These are phyloP conservation scores for Penaeus indicus DNA, from an alignment of 1,140 invertebrate genomes.

Conservation along the genomic window DNA sequence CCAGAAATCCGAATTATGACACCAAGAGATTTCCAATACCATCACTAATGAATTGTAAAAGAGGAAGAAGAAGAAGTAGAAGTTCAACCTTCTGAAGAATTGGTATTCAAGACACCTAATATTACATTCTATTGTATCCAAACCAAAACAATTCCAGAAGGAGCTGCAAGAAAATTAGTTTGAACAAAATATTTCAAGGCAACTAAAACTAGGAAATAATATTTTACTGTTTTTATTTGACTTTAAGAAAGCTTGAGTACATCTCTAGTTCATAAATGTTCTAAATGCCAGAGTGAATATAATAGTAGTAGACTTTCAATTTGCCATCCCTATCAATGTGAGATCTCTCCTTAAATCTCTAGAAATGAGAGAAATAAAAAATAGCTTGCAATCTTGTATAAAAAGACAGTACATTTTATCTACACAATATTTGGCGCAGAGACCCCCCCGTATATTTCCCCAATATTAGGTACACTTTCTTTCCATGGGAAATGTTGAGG, in stretches of 20 bases:
- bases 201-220: background rate
- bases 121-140: too few species aligned
- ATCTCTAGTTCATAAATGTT: constrained; percentile 58
- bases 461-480: constrained; percentile 65
- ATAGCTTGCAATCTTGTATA: constrained; percentile 64
- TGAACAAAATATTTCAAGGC: too few species aligned
- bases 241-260: constrained; percentile 62
- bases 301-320: constrained; percentile 63
- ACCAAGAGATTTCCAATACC: too few species aligned
- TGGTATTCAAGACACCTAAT: too few species aligned
- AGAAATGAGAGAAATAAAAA: constrained; percentile 65
- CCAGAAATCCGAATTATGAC: too few species aligned
- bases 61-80: too few species aligned
- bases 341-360: constrained; percentile 65
- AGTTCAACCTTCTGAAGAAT: too few species aligned
- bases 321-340: constrained; percentile 64
- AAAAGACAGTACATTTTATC: constrained; percentile 65
- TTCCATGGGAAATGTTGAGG: constrained; percentile 63
- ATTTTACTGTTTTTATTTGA: constrained; percentile 64
- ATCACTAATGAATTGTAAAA: too few species aligned
- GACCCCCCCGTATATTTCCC: constrained; percentile 63
- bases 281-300: constrained; percentile 65
- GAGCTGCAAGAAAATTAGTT: too few species aligned
- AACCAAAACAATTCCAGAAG: too few species aligned
- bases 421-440: constrained; percentile 65